These are phyloP conservation scores for Isotomurus palustris DNA, from an alignment of 2,888 invertebrate genomes.

Conservation along the genomic window DNA sequence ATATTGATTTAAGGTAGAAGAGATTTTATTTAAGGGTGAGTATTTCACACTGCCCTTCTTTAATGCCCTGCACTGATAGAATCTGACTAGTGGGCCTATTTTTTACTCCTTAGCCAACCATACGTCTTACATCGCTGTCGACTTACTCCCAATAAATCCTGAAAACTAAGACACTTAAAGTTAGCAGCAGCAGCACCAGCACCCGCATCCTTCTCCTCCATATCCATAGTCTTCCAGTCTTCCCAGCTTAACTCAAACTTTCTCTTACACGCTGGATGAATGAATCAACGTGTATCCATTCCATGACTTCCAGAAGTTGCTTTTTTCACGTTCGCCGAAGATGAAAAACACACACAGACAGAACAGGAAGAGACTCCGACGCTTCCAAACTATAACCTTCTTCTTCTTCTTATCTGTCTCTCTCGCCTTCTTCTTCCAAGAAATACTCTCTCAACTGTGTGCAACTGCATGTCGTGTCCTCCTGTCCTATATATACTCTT, in stretches of 20 bases:
- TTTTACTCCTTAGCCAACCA: slow-evolving; percentile 1
- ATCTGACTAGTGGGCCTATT: not conserved
- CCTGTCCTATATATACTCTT: too few relatives aligned
- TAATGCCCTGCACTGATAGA: not conserved
- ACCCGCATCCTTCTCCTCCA: not conserved
- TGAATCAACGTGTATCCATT: too few relatives aligned
- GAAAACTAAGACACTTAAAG: slow-evolving; percentile 2
- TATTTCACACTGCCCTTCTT: not conserved
- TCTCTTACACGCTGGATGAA: too few relatives aligned
- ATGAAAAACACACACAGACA: too few relatives aligned
- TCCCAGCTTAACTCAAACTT: too few relatives aligned
- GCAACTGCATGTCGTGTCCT: too few relatives aligned
- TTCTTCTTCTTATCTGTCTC: not conserved
- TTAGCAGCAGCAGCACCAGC: not conserved
- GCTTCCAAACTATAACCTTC: not conserved
- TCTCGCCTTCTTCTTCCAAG: not conserved
- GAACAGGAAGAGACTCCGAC: too few relatives aligned
- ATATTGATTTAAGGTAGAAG: too few relatives aligned
- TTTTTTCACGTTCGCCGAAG: too few relatives aligned
- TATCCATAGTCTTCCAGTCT: not conserved
- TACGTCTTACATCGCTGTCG: slow-evolving; percentile 5
- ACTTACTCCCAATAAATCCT: slow-evolving; percentile 3
- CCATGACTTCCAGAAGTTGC: too few relatives aligned
- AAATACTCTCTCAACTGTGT: too few relatives aligned
- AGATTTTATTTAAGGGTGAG: too few relatives aligned